phyloP scores from a whole-genome alignment of 2,797 vertebrate genomes.

The Capromys pilorides region DNA sequence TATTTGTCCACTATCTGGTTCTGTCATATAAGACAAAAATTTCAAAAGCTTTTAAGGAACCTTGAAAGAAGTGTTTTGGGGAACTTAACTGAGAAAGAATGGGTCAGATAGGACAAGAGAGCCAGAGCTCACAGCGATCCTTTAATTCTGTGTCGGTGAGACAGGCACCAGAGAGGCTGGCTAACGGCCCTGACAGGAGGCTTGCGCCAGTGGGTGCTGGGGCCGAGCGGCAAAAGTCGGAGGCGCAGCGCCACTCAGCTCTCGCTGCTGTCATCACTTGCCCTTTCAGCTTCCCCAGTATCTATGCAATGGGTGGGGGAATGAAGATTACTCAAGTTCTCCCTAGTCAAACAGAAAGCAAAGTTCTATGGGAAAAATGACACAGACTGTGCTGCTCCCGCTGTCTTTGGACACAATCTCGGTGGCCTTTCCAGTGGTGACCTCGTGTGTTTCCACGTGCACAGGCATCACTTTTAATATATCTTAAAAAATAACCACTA shows the following conservation, averaged over 20 bases:
- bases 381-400: not conserved
- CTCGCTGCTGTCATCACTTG: not conserved
- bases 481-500: not conserved
- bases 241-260: not conserved
- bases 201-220: not conserved
- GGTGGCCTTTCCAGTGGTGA: not conserved
- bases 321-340: not conserved
- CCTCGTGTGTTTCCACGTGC: not conserved
- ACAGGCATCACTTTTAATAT: not conserved
- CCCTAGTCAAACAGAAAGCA: not conserved
- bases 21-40: not conserved
- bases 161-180: not conserved
- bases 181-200: not conserved
- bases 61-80: constrained; percentile 16
- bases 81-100: not conserved
- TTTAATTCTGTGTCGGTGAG: not conserved
- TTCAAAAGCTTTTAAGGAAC: not conserved
- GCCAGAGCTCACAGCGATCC: not conserved
- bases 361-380: not conserved
- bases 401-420: not conserved
- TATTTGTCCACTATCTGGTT: not conserved
- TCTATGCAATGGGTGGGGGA: not conserved
- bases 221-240: not conserved
- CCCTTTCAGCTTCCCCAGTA: not conserved
- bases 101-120: not conserved